A percentile compares a stretch with the other conserved stretches of the same genome.
Evolutionary conservation across 2,797 vertebrate species (phyloP).

Genomic region (Anolis apletophallus): DNA sequence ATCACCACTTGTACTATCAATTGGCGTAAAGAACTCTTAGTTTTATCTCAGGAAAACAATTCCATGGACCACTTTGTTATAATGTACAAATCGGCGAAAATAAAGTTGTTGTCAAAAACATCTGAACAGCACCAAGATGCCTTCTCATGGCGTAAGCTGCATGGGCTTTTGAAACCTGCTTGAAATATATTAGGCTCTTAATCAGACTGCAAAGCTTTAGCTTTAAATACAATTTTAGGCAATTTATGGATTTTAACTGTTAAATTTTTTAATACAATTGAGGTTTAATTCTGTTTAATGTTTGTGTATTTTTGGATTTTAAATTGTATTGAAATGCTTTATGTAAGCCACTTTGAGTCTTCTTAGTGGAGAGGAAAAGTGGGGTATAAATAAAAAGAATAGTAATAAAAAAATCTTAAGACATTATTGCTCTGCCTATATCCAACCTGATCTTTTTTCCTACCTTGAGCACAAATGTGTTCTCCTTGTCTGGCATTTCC

Average conservation of each 20-base stretch:
- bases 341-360: too few species aligned
- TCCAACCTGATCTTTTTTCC: background rate
- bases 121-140: background rate
- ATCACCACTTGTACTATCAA: background rate
- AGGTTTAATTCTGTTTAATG: too few species aligned
- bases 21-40: background rate
- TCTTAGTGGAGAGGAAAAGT: too few species aligned
- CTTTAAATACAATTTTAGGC: too few species aligned
- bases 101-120: background rate
- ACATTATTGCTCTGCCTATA: background rate
- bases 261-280: too few species aligned
- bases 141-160: background rate
- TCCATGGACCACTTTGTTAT: background rate
- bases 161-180: background rate
- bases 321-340: too few species aligned
- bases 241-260: too few species aligned
- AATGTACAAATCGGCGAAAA: background rate
- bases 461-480: constrained; percentile 92
- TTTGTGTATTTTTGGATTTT: too few species aligned
- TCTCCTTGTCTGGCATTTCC: constrained; percentile 93
- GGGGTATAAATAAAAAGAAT: too few species aligned
- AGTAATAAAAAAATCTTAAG: background rate
- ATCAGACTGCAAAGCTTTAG: background rate
- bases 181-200: background rate
- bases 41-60: background rate